Conservation (phyloP, 2,888 invertebrate species). For the Oconnorella tubifera region DNA sequence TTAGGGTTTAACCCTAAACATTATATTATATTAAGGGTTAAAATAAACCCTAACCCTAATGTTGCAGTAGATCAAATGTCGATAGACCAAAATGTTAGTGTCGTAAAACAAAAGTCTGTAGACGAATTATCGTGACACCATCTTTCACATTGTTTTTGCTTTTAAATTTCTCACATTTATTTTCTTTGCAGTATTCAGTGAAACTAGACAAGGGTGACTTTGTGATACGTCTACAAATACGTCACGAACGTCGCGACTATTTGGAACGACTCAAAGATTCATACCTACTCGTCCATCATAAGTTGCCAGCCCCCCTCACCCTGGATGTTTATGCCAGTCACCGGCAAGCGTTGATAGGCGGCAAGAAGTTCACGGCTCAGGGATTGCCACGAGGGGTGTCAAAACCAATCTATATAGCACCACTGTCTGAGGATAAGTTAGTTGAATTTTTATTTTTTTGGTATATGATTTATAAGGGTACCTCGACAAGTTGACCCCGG, state of each 20-base stretch:
- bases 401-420: constrained; percentile 74
- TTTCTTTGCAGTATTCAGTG: constrained; percentile 66
- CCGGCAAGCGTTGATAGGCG: constrained; percentile 67
- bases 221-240: constrained; percentile 76
- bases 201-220: constrained; percentile 96
- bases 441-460: not conserved
- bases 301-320: constrained; percentile 68
- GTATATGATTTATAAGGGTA: constrained; percentile 7
- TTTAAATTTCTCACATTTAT: too few relatives aligned
- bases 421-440: constrained; percentile 78
- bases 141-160: too few relatives aligned
- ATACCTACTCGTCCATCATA: constrained; percentile 69
- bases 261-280: constrained; percentile 81
- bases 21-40: too few relatives aligned
- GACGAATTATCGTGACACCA: too few relatives aligned
- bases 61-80: too few relatives aligned
- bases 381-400: constrained; percentile 64
- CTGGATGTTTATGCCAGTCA: constrained; percentile 74
- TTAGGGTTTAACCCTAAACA: too few relatives aligned
- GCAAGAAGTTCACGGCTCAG: constrained; percentile 71
- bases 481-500: too few relatives aligned
- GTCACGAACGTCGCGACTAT: constrained; percentile 81
- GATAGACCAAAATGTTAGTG: too few relatives aligned
- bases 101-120: too few relatives aligned
- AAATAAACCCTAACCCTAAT: too few relatives aligned